Evolutionary conservation across 2,797 vertebrate genomes (phyloP).

Genomic region (Crenichthys baileyi): DNA sequence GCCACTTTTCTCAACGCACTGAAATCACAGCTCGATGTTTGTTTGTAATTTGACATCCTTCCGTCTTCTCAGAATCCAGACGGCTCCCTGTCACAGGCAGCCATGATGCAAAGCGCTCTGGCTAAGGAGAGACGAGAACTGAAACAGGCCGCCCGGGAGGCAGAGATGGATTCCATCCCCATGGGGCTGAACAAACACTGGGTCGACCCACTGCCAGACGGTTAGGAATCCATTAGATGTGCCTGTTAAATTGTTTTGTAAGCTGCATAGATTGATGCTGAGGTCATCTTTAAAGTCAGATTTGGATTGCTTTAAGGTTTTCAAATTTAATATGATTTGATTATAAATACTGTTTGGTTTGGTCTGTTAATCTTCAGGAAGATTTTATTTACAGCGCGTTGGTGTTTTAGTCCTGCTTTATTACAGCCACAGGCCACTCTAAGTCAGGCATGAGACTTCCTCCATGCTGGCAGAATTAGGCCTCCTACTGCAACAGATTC

Average conservation of each 20-base stretch:
- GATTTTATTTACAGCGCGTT: background rate
- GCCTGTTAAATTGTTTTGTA: background rate
- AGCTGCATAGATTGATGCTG: constrained; percentile 26
- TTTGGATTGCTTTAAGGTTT: constrained; percentile 12
- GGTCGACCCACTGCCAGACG: constrained; percentile 97
- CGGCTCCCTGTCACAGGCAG: constrained; percentile 96
- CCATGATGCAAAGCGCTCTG: constrained; percentile 99
- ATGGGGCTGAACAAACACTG: constrained; percentile 99
- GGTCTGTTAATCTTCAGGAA: background rate
- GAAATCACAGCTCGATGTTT: background rate
- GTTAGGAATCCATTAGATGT: constrained; percentile 70
- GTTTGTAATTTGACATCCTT: background rate
- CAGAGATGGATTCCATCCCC: constrained; percentile 99
- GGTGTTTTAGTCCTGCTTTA: constrained; percentile 4
- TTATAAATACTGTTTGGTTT: constrained; percentile 19
- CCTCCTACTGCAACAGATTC: constrained; percentile 52
- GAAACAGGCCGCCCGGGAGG: constrained; percentile 96
- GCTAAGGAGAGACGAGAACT: constrained; percentile 95
- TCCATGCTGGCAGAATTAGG: constrained; percentile 40
- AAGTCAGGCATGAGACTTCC: constrained; percentile 34
- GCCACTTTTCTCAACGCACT: background rate
- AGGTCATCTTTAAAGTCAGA: constrained; percentile 7
- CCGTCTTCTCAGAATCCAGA: constrained; percentile 88
- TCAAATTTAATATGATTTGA: constrained; percentile 8
- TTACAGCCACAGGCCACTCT: constrained; percentile 27